Percentiles rank a stretch among this genome's conserved stretches.
phyloP scores from a whole-genome alignment of 2,113 vertebrate genomes.

The Sinocyclocheilus anophthalmus region DNA sequence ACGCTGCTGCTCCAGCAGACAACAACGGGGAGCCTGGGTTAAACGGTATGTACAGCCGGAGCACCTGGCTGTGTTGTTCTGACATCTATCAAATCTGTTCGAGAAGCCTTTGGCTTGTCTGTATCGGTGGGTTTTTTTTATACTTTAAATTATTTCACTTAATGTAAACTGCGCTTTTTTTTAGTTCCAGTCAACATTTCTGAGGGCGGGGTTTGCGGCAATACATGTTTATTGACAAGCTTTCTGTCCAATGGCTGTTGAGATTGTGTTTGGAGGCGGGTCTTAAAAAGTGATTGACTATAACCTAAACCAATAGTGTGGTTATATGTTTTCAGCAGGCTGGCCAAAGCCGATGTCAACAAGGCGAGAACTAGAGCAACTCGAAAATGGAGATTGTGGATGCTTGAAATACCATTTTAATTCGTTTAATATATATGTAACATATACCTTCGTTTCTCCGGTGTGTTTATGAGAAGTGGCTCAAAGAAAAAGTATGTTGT shows the following conservation, averaged over 20 bases:
- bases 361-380: constrained; percentile 60
- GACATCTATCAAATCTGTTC: neutral
- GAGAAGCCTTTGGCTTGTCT: neutral
- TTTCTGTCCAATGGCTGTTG: constrained; percentile 60
- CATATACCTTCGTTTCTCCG: neutral
- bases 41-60: constrained; percentile 67
- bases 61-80: neutral
- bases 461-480: neutral
- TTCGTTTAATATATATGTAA: neutral
- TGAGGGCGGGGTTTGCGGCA: constrained; percentile 27
- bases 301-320: constrained; percentile 56
- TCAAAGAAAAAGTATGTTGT: neutral
- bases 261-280: neutral
- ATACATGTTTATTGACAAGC: constrained; percentile 62
- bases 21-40: constrained; percentile 74
- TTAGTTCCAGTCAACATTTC: constrained; percentile 38
- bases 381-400: constrained; percentile 47
- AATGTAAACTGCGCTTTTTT: neutral
- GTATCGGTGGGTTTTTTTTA: neutral
- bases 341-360: constrained; percentile 66
- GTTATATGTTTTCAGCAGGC: neutral
- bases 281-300: constrained; percentile 47
- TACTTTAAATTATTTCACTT: constrained; percentile 19
- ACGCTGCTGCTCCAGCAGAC: constrained; percentile 65
- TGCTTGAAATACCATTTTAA: neutral